Evolutionary conservation across 2,113 vertebrate genomes (phyloP), one percentile per base, ranked within the genome.

Genomic region (Apaloderma vittatum): DNA sequence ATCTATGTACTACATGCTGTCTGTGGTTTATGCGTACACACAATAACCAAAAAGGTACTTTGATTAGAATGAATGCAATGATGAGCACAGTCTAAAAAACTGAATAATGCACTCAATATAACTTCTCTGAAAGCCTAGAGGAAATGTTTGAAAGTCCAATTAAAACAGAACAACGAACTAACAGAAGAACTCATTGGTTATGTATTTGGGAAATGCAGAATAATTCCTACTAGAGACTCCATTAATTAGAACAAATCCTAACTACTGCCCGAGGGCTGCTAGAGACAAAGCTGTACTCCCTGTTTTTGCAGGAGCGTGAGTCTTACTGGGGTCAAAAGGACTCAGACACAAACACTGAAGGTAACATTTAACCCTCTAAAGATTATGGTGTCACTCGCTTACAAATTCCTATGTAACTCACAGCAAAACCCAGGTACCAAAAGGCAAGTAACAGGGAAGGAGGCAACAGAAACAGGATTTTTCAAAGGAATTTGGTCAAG

Each of bases 191-290:
- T 93, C 74, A 73, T 21, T 93, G 88, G 87, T 85, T 96, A 75
- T 24, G 29, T 86, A 84, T 81, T 71, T 85, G 93, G 92, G 88
- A 96, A 96, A 88, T 10, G 10, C 66, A 93, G 90, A 94, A 74
- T 94, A 93, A 97, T 96, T 97, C 94, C 94, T 97, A 77, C 90
- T 95, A 96, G 96, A 96, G 87, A 87, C 45, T 91, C 70, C 94
- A 92, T 96, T 97, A 97, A 97, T 97, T 97, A 97, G 88, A 96
- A 96, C 81, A 97, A 97, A 96, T 94, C 90, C 87, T 83, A 94
- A 83, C 81, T 90, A 82, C 73, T 93, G 92, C 93, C 95, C 37
- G 83, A 95, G 82, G 93, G 92, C 92, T 91, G 73, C 73, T 82
- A 97, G 91, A 96, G 76, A 97, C 95, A 96, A 93, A 88, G 86